These are phyloP conservation scores for Salticus scenicus DNA, from an alignment of 2,888 invertebrate species.

Conservation along the genomic window DNA sequence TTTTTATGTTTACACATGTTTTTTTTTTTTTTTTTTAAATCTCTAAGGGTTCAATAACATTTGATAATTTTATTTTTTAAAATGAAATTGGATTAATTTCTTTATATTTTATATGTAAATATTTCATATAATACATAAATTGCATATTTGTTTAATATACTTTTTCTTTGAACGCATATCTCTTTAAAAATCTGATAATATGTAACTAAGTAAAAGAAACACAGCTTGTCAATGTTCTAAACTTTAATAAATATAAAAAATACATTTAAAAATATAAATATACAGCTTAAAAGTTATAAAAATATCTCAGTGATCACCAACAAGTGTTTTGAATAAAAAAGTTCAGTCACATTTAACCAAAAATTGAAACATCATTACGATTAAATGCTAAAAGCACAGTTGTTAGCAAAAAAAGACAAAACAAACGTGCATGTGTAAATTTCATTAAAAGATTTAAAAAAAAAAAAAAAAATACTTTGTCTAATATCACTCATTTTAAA, in stretches of 20 bases:
- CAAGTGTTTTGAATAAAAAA: slow-evolving; percentile 7
- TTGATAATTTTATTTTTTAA: too few species aligned
- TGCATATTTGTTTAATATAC: too few species aligned
- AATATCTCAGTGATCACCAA: slow-evolving; percentile 15
- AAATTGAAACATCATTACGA: background rate
- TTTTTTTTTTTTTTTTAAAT: too few species aligned
- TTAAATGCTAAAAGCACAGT: background rate
- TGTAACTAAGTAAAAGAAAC: too few species aligned
- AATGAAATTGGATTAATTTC: too few species aligned
- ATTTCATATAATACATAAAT: too few species aligned
- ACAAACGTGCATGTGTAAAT: too few species aligned
- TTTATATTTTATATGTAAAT: too few species aligned
- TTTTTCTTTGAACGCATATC: too few species aligned
- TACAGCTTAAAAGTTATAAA: background rate
- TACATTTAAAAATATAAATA: slow-evolving; percentile 7
- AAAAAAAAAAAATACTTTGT: background rate
- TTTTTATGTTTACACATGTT: too few species aligned
- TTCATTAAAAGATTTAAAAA: background rate
- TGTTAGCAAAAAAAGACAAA: background rate
- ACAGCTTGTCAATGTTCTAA: background rate
- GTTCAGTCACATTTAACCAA: background rate
- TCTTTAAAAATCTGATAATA: too few species aligned
- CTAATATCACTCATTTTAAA: background rate
- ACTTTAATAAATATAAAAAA: slow-evolving; percentile 22
- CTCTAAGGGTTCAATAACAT: too few species aligned